Conservation (phyloP, 2,113 vertebrate genomes). For the Triplophysa dalaica region DNA sequence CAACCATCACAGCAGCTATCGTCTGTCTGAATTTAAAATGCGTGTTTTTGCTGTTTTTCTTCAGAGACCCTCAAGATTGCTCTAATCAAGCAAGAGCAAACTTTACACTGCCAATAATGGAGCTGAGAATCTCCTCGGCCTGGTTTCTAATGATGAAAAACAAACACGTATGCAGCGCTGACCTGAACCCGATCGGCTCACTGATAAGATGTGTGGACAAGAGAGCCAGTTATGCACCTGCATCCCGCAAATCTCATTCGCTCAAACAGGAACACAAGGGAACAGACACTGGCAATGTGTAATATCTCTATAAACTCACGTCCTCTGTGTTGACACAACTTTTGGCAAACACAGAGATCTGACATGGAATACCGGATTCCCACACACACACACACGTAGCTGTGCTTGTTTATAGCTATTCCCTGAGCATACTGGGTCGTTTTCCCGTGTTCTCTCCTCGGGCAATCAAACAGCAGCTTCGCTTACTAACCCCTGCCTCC, state of each 20-base stretch:
- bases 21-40: slow-evolving; percentile 50
- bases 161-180: slow-evolving; percentile 72
- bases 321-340: slow-evolving; percentile 74
- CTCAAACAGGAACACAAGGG: slow-evolving; percentile 62
- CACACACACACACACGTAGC: slow-evolving; percentile 50
- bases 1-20: slow-evolving; percentile 31
- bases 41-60: slow-evolving; percentile 57
- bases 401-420: slow-evolving; percentile 53
- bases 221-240: slow-evolving; percentile 60
- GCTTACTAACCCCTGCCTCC: slow-evolving; percentile 61
- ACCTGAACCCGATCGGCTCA: slow-evolving; percentile 63
- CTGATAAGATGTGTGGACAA: slow-evolving; percentile 68
- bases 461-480: slow-evolving; percentile 66
- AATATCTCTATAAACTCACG: slow-evolving; percentile 78
- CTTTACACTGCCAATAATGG: slow-evolving; percentile 59
- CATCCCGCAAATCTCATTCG: slow-evolving; percentile 69
- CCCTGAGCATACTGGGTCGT: slow-evolving; percentile 68
- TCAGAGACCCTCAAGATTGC: slow-evolving; percentile 57
- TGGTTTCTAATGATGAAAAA: slow-evolving; percentile 78
- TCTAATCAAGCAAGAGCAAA: slow-evolving; percentile 66
- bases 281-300: slow-evolving; percentile 59
- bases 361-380: slow-evolving; percentile 73
- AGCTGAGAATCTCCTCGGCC: slow-evolving; percentile 66
- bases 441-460: slow-evolving; percentile 69
- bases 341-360: slow-evolving; percentile 73